A percentile compares a stretch with the other conserved stretches of the same genome.
These are phyloP conservation scores for Bufo gargarizans DNA, from an alignment of 2,113 vertebrate genomes.

Conservation along the genomic window DNA sequence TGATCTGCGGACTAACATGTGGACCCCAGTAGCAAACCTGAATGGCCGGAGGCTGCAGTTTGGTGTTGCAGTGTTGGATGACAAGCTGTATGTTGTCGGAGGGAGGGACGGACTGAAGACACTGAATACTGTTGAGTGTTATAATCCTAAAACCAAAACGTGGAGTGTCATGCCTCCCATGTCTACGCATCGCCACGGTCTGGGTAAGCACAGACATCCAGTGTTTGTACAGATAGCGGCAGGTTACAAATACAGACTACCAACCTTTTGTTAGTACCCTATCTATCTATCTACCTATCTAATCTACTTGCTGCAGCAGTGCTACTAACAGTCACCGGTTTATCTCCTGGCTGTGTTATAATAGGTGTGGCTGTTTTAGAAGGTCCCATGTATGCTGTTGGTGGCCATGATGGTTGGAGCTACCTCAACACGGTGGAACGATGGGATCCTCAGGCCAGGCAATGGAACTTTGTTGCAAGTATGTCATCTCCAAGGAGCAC, in stretches of 20 bases:
- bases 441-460: conserved; percentile 98
- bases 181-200: conserved; percentile 95
- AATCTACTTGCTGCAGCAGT: background rate
- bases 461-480: conserved; percentile 97
- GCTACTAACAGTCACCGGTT: too few relatives aligned
- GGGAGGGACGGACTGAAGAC: conserved; percentile 96
- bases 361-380: conserved; percentile 93
- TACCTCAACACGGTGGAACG: conserved; percentile 98
- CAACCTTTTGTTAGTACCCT: too few relatives aligned
- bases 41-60: conserved; percentile 95
- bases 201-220: conserved; percentile 77
- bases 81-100: conserved; percentile 93
- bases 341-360: conserved; percentile 6
- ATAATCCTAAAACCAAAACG: conserved; percentile 92
- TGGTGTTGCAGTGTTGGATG: conserved; percentile 90
- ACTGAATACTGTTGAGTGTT: conserved; percentile 96
- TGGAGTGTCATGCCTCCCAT: conserved; percentile 98
- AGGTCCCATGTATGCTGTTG: conserved; percentile 97
- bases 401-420: conserved; percentile 98
- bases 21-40: conserved; percentile 95
- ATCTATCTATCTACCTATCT: too few relatives aligned
- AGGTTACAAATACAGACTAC: too few relatives aligned
- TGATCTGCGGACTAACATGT: conserved; percentile 90
- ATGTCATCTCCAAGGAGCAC: conserved; percentile 98
- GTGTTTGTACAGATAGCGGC: background rate